Conservation (phyloP, 2,888 invertebrate genomes). For the Phalera bucephala region DNA sequence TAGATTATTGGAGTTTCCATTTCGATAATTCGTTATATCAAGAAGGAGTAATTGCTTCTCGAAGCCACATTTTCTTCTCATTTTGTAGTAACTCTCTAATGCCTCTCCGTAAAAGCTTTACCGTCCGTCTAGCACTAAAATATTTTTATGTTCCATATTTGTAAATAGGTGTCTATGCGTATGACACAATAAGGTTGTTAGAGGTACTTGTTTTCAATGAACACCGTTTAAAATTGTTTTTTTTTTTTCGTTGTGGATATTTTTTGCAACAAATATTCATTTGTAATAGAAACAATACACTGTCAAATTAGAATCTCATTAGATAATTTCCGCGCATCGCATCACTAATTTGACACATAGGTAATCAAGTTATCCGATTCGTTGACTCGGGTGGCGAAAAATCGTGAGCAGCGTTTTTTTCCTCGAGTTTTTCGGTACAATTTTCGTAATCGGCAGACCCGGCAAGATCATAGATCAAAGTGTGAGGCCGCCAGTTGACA, state of each 20-base stretch:
- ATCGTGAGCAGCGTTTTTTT: conserved; percentile 42
- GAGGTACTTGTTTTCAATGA: too few relatives aligned
- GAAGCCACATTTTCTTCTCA: conserved; percentile 19
- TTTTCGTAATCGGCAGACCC: conserved; percentile 23
- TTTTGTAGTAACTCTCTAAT: conserved; percentile 10
- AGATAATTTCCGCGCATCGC: conserved; percentile 22
- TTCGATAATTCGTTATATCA: conserved; percentile 8
- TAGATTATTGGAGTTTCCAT: conserved; percentile 4
- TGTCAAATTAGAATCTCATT: conserved; percentile 44
- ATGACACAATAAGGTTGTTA: too few relatives aligned
- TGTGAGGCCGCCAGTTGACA: conserved; percentile 65
- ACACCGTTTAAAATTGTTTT: conserved; percentile 23
- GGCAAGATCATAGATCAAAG: conserved; percentile 60
- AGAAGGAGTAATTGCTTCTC: conserved; percentile 18
- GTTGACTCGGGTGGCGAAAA: conserved; percentile 37
- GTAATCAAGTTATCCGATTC: conserved; percentile 39
- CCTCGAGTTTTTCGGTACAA: conserved; percentile 16
- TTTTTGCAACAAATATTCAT: conserved; percentile 24
- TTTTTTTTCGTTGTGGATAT: conserved; percentile 25
- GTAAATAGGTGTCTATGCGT: too few relatives aligned
- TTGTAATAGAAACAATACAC: conserved; percentile 34
- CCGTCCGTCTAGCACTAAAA: neutral
- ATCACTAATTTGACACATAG: conserved; percentile 32
- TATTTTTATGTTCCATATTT: conserved; percentile 6
- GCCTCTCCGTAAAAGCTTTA: conserved; percentile 6